Evolutionary conservation across 2,797 vertebrate species (phyloP), one percentile per base, ranked within the genome.

Genomic region (Oreochromis grahami): DNA sequence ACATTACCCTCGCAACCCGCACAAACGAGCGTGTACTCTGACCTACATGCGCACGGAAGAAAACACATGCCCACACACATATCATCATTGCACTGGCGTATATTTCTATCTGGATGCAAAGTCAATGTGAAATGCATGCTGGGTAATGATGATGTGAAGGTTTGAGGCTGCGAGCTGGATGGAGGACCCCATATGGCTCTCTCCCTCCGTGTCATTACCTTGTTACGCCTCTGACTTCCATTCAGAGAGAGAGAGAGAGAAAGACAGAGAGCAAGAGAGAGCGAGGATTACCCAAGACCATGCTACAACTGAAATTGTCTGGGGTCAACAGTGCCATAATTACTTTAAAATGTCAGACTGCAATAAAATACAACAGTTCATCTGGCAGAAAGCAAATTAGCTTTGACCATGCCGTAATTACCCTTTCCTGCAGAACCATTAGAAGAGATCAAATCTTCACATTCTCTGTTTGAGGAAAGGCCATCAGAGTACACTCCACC

Each of bases 331-430:
- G 98, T 99, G 98, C 98, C 97, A 98, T 99, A 99, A 99, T 99
- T 99, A 99, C 98, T 99, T 99, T 99, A 98, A 99, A 99, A 99
- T 99, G 98, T 99, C 98, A 99, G 98, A 98, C 97, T 97, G 99
- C 98, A 99, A 99, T 99, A 99, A 99, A 99, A 99, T 99, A 99
- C 98, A 99, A 99, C 98, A 99, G 98, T 99, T 99, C 98, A 99
- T 99, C 98, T 99, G 98, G 98, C 98, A 99, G 98, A 99, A 99
- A 99, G 98, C 98, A 99, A 99, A 99, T 99, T 99, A 99, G 98
- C 98, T 99, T 99, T 99, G 98, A 99, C 98, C 98, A 99, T 98
- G 97, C 98, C 96, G 97, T 99, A 99, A 99, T 99, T 99, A 99
- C 98, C 98, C 98, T 99, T 99, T 99, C 98, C 98, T 98, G 95